A percentile compares a stretch with the other conserved stretches of the same genome.
phyloP scores from a whole-genome alignment of 2,113 vertebrate genomes.

The Heptranchias perlo region DNA sequence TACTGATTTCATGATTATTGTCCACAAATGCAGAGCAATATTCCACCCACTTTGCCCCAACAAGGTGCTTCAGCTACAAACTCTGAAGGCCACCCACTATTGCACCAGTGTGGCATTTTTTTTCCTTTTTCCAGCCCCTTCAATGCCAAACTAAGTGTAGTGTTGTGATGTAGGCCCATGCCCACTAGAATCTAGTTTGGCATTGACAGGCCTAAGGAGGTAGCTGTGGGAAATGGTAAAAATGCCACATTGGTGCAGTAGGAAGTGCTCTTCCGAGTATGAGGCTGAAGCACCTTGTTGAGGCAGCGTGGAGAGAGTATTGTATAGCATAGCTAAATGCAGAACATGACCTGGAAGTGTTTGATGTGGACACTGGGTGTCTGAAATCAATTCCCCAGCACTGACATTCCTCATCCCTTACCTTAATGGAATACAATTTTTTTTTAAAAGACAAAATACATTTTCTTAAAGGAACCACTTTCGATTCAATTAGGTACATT shows the following conservation, averaged over 20 bases:
- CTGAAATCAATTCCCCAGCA: not conserved
- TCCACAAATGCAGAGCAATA: not conserved
- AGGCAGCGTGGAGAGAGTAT: not conserved
- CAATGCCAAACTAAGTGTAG: not conserved
- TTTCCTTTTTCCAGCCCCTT: not conserved
- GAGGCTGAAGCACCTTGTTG: not conserved
- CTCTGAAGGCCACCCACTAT: too few species aligned
- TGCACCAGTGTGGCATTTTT: not conserved
- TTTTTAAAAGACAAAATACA: not conserved
- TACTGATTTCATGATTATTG: not conserved
- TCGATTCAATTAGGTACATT: not conserved
- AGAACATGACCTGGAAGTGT: not conserved
- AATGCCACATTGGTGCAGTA: not conserved
- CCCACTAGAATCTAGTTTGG: not conserved
- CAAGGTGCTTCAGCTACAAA: not conserved
- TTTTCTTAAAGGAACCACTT: not conserved
- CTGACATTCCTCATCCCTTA: not conserved
- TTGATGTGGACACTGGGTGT: not conserved
- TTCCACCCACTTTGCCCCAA: not conserved
- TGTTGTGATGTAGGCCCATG: not conserved
- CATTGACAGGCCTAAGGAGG: not conserved
- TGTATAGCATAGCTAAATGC: not conserved
- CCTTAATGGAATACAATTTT: not conserved
- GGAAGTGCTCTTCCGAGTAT: not conserved
- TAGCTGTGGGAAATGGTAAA: not conserved